Evolutionary conservation across 2,888 invertebrate genomes (phyloP).

Genomic region (Drosophila heteroneura): DNA sequence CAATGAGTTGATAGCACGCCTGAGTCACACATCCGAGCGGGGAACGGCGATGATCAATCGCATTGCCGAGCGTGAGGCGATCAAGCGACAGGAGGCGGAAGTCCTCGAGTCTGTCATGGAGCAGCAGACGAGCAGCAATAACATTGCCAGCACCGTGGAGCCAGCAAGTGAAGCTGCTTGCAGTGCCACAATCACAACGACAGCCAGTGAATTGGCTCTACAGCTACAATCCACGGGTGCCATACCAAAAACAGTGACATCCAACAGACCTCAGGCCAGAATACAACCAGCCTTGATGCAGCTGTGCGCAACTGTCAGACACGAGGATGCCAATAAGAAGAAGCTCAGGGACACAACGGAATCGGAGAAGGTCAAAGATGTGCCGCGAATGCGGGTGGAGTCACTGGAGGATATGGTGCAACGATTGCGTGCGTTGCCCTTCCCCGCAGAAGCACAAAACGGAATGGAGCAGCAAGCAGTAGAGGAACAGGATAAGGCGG

Average conservation of each 20-base stretch:
- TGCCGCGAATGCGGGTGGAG: slow-evolving; percentile 35
- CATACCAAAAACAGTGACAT: slow-evolving; percentile 48
- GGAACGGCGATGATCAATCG: slow-evolving; percentile 82
- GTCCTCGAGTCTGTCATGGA: slow-evolving; percentile 58
- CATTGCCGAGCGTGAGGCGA: slow-evolving; percentile 80
- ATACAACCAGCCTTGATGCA: slow-evolving; percentile 61
- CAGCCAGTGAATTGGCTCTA: slow-evolving; percentile 75
- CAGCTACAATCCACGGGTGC: slow-evolving; percentile 59
- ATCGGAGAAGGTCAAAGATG: slow-evolving; percentile 20
- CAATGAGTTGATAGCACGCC: slow-evolving; percentile 88
- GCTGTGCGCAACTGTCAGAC: slow-evolving; percentile 73
- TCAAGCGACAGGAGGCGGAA: slow-evolving; percentile 62
- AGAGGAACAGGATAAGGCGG: not conserved
- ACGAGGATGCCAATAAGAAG: slow-evolving; percentile 56
- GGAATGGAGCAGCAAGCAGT: not conserved
- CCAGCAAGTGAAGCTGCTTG: slow-evolving; percentile 48
- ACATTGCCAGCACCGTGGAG: slow-evolving; percentile 75
- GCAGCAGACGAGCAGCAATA: slow-evolving; percentile 54
- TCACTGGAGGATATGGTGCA: slow-evolving; percentile 82
- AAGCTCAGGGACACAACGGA: slow-evolving; percentile 38
- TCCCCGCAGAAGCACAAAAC: slow-evolving; percentile 52
- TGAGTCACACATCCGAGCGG: slow-evolving; percentile 81
- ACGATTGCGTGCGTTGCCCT: slow-evolving; percentile 79
- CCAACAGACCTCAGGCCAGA: not conserved
- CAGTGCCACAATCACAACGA: slow-evolving; percentile 78